Conservation (phyloP, 2,888 invertebrate species). For the Parthenolecanium corni region DNA sequence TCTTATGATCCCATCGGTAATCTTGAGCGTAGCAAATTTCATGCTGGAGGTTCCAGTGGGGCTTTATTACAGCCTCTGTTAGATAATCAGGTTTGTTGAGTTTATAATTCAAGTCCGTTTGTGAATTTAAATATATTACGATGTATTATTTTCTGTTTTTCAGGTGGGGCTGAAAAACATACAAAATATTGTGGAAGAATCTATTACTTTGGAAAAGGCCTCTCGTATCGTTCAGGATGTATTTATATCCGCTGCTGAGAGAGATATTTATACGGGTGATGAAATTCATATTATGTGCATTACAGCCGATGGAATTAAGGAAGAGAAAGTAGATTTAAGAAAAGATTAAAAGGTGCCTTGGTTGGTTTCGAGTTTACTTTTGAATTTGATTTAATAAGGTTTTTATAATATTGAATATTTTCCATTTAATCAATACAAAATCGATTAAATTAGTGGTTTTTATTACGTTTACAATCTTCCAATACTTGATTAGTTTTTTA, state of each 20-base stretch:
- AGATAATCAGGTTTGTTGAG: constrained; percentile 66
- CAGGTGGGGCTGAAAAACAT: constrained; percentile 51
- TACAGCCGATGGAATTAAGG: constrained; percentile 72
- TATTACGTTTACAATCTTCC: too few species aligned
- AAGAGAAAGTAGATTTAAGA: constrained; percentile 61
- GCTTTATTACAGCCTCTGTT: constrained; percentile 84
- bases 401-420: too few species aligned
- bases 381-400: too few species aligned
- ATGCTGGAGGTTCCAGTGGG: constrained; percentile 84
- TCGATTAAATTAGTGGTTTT: too few species aligned
- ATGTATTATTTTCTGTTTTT: constrained; percentile 28
- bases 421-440: too few species aligned
- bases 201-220: constrained; percentile 53
- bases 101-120: background rate
- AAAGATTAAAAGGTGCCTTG: constrained; percentile 56
- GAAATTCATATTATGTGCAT: constrained; percentile 73
- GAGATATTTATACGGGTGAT: constrained; percentile 96
- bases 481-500: too few species aligned
- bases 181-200: background rate
- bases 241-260: constrained; percentile 93
- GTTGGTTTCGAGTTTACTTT: too few species aligned
- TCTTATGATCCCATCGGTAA: constrained; percentile 97
- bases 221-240: constrained; percentile 80
- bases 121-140: background rate
- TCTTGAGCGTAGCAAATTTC: constrained; percentile 69